Evolutionary conservation across 2,113 vertebrate genomes (phyloP).

Genomic region (Callipepla squamata): DNA sequence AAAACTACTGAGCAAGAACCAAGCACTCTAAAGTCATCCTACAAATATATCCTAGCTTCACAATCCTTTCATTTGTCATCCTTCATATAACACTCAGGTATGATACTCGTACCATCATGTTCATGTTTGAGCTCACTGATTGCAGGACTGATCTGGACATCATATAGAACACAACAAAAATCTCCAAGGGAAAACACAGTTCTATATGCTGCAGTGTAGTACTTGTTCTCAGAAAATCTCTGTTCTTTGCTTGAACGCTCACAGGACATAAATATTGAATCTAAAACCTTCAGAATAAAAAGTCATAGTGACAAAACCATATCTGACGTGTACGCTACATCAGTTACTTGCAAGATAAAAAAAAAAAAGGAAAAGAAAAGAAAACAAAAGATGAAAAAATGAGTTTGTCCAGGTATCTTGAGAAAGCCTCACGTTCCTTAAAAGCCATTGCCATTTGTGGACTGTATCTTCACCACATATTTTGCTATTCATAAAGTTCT

Average conservation of each 20-base stretch:
- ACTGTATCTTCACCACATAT: background rate
- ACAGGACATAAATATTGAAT: conserved; percentile 23
- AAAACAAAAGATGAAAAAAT: background rate
- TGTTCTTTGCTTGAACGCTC: background rate
- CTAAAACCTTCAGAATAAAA: background rate
- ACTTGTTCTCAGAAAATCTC: conserved; percentile 20
- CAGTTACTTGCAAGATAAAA: background rate
- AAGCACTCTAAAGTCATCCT: background rate
- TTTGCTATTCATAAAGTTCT: background rate
- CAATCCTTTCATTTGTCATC: background rate
- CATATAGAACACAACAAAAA: conserved; percentile 4
- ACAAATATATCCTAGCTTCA: background rate
- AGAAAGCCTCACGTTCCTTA: background rate
- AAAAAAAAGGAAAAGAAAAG: background rate
- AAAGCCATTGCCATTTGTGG: background rate
- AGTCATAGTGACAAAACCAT: background rate
- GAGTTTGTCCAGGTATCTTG: background rate
- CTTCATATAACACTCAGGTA: background rate
- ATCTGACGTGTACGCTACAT: background rate
- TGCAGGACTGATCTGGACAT: background rate
- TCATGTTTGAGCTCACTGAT: fast-evolving
- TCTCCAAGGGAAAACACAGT: background rate
- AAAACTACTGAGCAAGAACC: background rate
- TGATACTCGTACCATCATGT: background rate
- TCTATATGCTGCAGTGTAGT: background rate